A percentile compares a stretch with the other conserved stretches of the same genome.
Evolutionary conservation across 2,888 invertebrate species (phyloP).

Genomic region (Pherbina coryleti): DNA sequence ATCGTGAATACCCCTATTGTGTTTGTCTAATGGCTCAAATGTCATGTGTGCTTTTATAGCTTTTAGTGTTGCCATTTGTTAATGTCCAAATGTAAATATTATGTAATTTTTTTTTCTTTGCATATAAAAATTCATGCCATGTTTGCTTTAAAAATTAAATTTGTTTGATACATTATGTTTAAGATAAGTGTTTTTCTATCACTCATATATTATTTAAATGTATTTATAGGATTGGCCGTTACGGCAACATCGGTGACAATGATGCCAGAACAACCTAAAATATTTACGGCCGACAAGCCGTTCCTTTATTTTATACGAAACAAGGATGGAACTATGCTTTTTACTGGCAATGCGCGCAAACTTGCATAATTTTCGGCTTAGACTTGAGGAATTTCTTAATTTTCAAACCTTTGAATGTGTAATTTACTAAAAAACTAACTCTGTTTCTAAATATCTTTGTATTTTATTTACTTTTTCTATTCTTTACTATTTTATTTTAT

Average conservation of each 20-base stretch:
- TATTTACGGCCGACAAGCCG: conserved; percentile 22
- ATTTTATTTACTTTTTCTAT: not conserved
- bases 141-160: not conserved
- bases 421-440: not conserved
- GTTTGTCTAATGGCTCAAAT: too few species aligned
- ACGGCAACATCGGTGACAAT: not conserved
- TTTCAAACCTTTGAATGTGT: not conserved
- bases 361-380: not conserved
- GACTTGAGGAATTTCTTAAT: not conserved
- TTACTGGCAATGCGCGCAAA: conserved; percentile 17
- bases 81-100: too few species aligned
- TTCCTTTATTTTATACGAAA: conserved; percentile 34
- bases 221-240: conserved; percentile 17
- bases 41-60: too few species aligned
- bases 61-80: too few species aligned
- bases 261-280: not conserved
- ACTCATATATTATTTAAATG: not conserved
- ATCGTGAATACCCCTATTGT: too few species aligned
- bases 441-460: not conserved
- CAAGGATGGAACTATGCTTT: conserved; percentile 15
- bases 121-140: too few species aligned
- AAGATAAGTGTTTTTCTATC: not conserved
- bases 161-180: not conserved
- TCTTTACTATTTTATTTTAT: not conserved
- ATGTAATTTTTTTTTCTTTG: too few species aligned